A percentile compares a stretch with the other conserved stretches of the same genome.
These are phyloP conservation scores for Centropristis striata DNA, from an alignment of 2,113 vertebrate genomes.

Conservation along the genomic window DNA sequence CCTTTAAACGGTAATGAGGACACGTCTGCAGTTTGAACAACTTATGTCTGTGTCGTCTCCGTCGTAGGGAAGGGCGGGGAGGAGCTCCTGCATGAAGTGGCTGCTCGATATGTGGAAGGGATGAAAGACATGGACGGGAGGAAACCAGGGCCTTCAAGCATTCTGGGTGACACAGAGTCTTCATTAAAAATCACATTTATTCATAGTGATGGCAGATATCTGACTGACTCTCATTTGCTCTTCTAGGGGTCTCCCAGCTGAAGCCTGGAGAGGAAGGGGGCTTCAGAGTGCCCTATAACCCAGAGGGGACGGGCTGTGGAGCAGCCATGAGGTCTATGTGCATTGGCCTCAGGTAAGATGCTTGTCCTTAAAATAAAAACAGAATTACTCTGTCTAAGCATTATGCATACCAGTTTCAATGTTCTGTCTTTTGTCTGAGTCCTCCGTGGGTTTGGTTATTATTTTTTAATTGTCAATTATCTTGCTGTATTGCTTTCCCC, in stretches of 20 bases:
- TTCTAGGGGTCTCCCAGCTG: constrained; percentile 86
- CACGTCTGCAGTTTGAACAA: constrained; percentile 11
- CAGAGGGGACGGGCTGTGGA: constrained; percentile 86
- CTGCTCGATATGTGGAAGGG: constrained; percentile 84
- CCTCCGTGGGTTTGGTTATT: neutral
- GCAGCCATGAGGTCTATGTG: constrained; percentile 91
- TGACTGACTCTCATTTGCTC: neutral
- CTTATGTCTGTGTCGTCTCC: neutral
- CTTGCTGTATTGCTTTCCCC: neutral
- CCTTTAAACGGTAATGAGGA: constrained; percentile 35
- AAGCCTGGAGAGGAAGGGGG: constrained; percentile 83
- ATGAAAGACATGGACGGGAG: constrained; percentile 91
- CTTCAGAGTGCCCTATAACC: constrained; percentile 86
- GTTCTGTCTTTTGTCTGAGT: neutral
- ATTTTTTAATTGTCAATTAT: constrained; percentile 10
- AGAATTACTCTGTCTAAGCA: neutral
- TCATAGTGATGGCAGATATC: accelerated
- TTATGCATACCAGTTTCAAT: neutral
- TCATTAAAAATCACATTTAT: neutral
- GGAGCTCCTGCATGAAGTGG: constrained; percentile 86
- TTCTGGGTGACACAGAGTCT: constrained; percentile 77
- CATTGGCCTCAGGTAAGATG: constrained; percentile 86
- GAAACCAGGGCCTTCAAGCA: constrained; percentile 88
- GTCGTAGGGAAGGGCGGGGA: constrained; percentile 82
- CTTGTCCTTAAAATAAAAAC: neutral